phyloP scores from a whole-genome alignment of 2,113 vertebrate species.

The Calidris pugnax region DNA sequence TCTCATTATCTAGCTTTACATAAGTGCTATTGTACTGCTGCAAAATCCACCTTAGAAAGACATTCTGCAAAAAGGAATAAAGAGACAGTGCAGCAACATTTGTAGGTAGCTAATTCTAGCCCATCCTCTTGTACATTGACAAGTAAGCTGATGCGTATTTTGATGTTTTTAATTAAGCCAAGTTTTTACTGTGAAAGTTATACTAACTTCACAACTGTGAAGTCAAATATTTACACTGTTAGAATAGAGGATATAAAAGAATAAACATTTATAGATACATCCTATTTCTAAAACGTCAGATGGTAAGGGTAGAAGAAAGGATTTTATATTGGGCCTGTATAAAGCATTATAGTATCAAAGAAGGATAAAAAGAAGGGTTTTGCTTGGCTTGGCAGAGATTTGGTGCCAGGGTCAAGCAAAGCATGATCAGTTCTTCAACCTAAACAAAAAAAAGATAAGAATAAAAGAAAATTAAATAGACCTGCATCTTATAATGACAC shows the following conservation, averaged over 20 bases:
- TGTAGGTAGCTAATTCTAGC: neutral
- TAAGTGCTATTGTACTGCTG: neutral
- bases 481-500: neutral
- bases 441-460: neutral
- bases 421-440: neutral
- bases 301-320: neutral
- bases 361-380: neutral
- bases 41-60: neutral
- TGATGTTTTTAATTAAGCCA: constrained; percentile 5
- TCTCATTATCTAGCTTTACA: neutral
- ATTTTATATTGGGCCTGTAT: neutral
- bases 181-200: neutral
- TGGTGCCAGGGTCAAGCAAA: neutral
- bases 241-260: neutral
- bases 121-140: neutral
- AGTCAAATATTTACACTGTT: constrained; percentile 1
- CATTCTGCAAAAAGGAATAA: neutral
- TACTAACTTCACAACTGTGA: neutral
- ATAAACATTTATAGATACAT: neutral
- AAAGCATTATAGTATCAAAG: neutral
- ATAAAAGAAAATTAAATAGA: neutral
- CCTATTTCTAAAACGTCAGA: neutral
- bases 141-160: neutral
- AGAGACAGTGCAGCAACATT: neutral
- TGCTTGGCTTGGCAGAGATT: neutral